Conservation (phyloP, 2,797 vertebrate genomes). For the Anniella stebbinsi region DNA sequence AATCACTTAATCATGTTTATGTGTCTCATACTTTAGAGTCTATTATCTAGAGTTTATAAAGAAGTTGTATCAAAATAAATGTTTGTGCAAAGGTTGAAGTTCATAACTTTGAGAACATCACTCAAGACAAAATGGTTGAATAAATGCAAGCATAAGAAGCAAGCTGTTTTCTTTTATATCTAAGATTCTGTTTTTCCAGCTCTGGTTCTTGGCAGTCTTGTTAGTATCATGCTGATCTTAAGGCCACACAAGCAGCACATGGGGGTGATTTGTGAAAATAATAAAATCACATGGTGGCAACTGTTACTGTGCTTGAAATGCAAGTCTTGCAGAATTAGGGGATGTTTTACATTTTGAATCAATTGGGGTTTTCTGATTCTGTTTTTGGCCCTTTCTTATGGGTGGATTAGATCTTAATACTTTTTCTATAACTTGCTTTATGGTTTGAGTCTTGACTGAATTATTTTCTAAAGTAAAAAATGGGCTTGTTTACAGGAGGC, state of each 20-base stretch:
- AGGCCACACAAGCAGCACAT: constrained; percentile 7
- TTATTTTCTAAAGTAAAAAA: background rate
- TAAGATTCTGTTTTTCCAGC: constrained; percentile 1
- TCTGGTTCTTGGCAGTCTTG: background rate
- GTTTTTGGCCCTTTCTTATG: background rate
- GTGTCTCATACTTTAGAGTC: background rate
- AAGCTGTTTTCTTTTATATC: background rate
- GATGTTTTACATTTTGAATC: background rate
- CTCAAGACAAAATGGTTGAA: background rate
- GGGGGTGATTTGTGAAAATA: constrained; percentile 16
- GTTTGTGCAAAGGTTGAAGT: background rate
- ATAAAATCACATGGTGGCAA: background rate
- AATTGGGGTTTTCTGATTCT: background rate
- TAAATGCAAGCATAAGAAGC: background rate
- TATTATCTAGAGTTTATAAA: background rate
- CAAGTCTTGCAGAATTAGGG: background rate
- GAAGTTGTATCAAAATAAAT: background rate
- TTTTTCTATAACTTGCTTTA: background rate
- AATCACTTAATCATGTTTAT: background rate
- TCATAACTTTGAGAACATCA: background rate
- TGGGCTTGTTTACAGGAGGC: background rate
- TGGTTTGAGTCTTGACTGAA: background rate
- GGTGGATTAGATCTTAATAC: background rate
- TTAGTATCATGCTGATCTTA: constrained; percentile 1
- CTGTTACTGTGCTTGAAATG: background rate